Conservation (phyloP, 2,113 vertebrate species). For the Pampusana beccarii region DNA sequence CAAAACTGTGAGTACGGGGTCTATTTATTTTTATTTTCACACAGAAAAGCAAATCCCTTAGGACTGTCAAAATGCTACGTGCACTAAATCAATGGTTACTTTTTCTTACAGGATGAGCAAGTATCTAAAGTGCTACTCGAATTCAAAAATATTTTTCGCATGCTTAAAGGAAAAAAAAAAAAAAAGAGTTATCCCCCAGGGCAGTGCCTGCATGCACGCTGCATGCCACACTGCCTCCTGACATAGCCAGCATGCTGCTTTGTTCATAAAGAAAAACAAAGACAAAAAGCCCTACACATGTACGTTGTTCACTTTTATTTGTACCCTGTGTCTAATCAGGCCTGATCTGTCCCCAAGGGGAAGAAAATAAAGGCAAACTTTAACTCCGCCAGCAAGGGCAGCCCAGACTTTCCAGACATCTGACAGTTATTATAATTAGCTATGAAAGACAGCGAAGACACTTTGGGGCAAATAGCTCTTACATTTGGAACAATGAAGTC, state of each 20-base stretch:
- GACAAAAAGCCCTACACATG: slow-evolving; percentile 59
- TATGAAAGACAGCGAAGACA: slow-evolving; percentile 70
- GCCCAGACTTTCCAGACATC: slow-evolving; percentile 79
- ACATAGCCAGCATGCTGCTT: slow-evolving; percentile 67
- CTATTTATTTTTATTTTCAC: slow-evolving; percentile 51
- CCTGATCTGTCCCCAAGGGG: slow-evolving; percentile 68
- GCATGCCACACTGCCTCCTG: slow-evolving; percentile 59
- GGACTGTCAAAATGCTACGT: neutral
- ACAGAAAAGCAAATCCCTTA: neutral
- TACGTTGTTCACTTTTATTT: slow-evolving; percentile 67
- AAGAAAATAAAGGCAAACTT: slow-evolving; percentile 82
- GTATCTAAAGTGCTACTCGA: neutral
- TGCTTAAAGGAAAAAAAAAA: neutral
- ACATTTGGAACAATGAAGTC: slow-evolving; percentile 77
- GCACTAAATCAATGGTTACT: neutral
- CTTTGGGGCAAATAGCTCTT: slow-evolving; percentile 77
- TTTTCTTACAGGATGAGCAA: neutral
- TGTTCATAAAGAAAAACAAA: slow-evolving; percentile 76
- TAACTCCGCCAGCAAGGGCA: slow-evolving; percentile 78
- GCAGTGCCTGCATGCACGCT: slow-evolving; percentile 53
- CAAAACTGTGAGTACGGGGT: slow-evolving; percentile 69
- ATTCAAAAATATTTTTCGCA: slow-evolving; percentile 40
- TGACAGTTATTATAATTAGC: slow-evolving; percentile 88
- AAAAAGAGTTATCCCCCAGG: slow-evolving; percentile 37
- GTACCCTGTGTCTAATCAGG: slow-evolving; percentile 66